phyloP scores from a whole-genome alignment of 2,113 vertebrate species.

The Petroica traversi region DNA sequence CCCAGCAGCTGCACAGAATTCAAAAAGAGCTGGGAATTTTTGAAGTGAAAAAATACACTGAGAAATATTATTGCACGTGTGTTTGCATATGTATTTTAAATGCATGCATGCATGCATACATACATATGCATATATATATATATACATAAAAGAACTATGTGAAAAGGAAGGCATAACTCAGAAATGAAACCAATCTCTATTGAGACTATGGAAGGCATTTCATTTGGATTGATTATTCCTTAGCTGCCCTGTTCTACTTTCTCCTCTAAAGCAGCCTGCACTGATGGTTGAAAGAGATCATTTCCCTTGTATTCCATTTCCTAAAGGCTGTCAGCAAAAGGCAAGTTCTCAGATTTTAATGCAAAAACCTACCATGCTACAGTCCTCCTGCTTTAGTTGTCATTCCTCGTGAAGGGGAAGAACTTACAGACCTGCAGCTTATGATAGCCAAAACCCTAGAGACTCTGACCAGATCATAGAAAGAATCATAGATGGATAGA shows the following conservation, averaged over 20 bases:
- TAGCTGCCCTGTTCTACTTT: background rate
- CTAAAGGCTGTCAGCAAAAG: background rate
- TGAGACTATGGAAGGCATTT: background rate
- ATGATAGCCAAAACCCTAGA: background rate
- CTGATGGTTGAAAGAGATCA: background rate
- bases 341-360: background rate
- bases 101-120: background rate
- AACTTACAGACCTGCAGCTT: background rate
- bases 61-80: accelerated
- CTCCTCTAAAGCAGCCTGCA: background rate
- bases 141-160: background rate
- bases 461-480: background rate
- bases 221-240: background rate
- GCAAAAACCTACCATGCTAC: background rate
- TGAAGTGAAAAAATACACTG: background rate
- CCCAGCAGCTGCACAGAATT: background rate
- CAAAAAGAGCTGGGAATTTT: background rate
- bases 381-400: background rate
- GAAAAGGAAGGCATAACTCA: background rate
- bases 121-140: background rate
- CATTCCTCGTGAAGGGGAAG: background rate
- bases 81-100: background rate
- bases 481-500: background rate
- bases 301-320: background rate
- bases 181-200: background rate